Conservation (phyloP, 2,797 vertebrate genomes). For the Cossypha dichroa region DNA sequence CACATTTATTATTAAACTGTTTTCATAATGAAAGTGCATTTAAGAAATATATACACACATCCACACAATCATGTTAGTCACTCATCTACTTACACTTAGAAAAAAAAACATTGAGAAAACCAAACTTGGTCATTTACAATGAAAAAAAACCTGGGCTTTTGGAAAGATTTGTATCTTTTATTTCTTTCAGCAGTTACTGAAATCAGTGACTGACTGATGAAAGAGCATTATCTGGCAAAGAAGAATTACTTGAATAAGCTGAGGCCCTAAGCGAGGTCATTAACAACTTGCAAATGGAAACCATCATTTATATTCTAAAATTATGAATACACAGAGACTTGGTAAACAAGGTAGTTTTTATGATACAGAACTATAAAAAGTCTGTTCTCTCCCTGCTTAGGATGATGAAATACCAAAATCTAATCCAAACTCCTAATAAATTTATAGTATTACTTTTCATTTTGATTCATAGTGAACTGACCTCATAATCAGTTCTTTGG, state of each 20-base stretch:
- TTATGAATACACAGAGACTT: background rate
- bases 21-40: background rate
- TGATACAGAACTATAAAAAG: background rate
- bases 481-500: background rate
- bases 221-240: background rate
- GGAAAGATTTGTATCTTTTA: background rate
- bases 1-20: background rate
- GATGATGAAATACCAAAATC: background rate
- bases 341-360: background rate
- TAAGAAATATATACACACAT: accelerated
- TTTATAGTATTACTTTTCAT: background rate
- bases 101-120: background rate
- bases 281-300: background rate
- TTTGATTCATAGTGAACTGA: background rate
- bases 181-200: background rate
- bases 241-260: background rate
- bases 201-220: background rate
- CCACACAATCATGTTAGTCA: background rate
- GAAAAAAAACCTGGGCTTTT: accelerated
- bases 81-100: background rate
- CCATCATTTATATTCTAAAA: background rate
- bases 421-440: background rate
- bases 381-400: background rate
- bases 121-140: background rate
- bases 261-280: background rate